phyloP scores from a whole-genome alignment of 2,113 vertebrate genomes.

The Proteles cristata region DNA sequence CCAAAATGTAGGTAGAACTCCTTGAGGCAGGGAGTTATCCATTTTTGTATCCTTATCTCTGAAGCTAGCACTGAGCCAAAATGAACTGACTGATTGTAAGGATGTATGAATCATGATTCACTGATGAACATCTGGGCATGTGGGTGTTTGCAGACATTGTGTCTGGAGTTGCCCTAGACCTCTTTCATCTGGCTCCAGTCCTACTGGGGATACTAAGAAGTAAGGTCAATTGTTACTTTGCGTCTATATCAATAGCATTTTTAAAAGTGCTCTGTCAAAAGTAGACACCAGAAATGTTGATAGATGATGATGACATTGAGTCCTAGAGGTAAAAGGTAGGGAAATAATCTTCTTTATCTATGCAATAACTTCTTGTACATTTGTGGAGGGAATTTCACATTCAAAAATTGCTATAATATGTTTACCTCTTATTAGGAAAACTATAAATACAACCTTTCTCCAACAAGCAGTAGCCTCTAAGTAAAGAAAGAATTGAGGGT shows the following conservation, averaged over 20 bases:
- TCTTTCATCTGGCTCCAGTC: neutral
- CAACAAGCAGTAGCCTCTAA: conserved; percentile 3
- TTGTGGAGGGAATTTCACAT: neutral
- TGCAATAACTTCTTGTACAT: neutral
- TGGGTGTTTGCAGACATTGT: neutral
- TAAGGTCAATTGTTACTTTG: neutral
- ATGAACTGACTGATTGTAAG: neutral
- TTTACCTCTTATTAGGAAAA: conserved; percentile 53
- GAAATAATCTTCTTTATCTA: conserved; percentile 21
- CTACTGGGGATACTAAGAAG: neutral
- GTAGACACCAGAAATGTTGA: neutral
- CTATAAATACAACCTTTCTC: neutral
- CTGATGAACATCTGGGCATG: neutral
- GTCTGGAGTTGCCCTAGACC: neutral
- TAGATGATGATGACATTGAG: neutral
- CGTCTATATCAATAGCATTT: neutral
- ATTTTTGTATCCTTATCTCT: neutral
- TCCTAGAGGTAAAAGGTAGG: neutral
- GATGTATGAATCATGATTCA: neutral
- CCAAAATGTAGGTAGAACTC: neutral
- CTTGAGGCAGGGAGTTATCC: neutral
- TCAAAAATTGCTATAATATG: neutral
- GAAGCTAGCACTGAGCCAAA: neutral
- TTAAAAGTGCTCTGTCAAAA: conserved; percentile 1
- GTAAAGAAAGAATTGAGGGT: conserved; percentile 5